Base-by-base conservation (phyloP, 1,140 invertebrate genomes). In the Sitophilus oryzae region DNA sequence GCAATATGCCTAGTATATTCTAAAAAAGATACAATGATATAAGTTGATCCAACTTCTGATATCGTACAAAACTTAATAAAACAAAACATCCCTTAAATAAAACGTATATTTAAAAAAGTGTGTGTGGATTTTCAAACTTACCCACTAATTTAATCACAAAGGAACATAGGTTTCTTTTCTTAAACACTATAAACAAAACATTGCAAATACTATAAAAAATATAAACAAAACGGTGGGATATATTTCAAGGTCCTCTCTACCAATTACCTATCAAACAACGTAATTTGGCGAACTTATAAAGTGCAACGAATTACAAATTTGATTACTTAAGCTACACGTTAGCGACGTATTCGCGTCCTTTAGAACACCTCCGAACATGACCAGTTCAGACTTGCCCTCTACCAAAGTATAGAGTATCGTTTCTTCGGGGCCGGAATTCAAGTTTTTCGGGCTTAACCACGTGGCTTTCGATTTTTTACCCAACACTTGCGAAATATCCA, bases 361-460 rank as follows among this genome's bases (percentile, higher is more conserved):
- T 60, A 87, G 82, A 51, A 96, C 88, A 46, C 93, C 93, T 11
- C 93, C 94, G 78, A 97, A 97, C 75, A 98, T 85, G 41, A 97
- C 88, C 11, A 97, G 71, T 77, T 97, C 93, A 15, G 88, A 89
- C 65, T 90, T 86, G 38, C 93, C 93, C 45, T 85, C 79, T 1
- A 96, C 84, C 40, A 97, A 75, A 10, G 91, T 89, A 68, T 95
- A 96, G 48, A 96, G 79, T 54, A 95, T 88, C 46, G 91, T 82
- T 69, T 95, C 89, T 68, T 93, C 89, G 1, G 93, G 92, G 16
- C 85, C 86, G 40, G 79, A 78, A 34, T 79, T 78, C 40, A 76
- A 74, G 55, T 76, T 70, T 69, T 83, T 79, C 63, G 82, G 79
- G 52, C 83, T 82, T 54, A 89, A 73, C 92, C 92, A 96, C 8